Percentiles rank a stretch among this genome's conserved stretches.
Conservation (phyloP, 2,797 vertebrate genomes). For the Onychomys arenicola region DNA sequence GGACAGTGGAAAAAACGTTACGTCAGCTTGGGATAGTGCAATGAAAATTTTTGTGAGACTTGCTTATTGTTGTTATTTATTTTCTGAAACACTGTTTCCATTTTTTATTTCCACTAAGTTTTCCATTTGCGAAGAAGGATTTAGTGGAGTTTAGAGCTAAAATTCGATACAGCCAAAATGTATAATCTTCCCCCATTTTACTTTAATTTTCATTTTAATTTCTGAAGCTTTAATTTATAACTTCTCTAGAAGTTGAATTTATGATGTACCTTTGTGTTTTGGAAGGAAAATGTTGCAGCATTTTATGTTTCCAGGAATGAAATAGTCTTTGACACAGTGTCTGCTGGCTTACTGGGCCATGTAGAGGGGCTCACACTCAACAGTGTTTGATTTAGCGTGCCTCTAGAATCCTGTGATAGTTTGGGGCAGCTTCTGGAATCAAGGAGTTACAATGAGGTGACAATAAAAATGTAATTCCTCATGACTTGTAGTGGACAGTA, state of each 20-base stretch:
- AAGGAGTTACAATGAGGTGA: not conserved
- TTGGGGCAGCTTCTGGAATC: not conserved
- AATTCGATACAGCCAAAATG: conserved; percentile 25
- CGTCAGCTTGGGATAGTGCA: not conserved
- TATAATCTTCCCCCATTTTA: conserved; percentile 16
- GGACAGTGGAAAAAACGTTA: not conserved
- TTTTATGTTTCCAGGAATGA: not conserved
- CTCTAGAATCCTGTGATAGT: not conserved
- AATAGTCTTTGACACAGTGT: not conserved
- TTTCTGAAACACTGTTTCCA: conserved; percentile 6
- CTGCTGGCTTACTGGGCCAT: not conserved
- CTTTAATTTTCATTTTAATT: conserved; percentile 43
- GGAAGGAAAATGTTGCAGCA: not conserved
- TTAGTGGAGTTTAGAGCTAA: conserved; percentile 59
- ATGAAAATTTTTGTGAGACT: not conserved
- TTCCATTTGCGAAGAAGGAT: conserved; percentile 45
- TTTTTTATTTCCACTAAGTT: conserved; percentile 33
- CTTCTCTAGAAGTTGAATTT: conserved; percentile 5
- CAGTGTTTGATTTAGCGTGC: not conserved
- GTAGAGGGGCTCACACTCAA: not conserved
- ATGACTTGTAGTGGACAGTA: not conserved
- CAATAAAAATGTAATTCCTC: not conserved
- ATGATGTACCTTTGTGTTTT: conserved; percentile 2
- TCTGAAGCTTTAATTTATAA: conserved; percentile 43
- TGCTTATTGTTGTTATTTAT: not conserved